Conservation (phyloP, 2,797 vertebrate species). For the Halcyon leucocephala region DNA sequence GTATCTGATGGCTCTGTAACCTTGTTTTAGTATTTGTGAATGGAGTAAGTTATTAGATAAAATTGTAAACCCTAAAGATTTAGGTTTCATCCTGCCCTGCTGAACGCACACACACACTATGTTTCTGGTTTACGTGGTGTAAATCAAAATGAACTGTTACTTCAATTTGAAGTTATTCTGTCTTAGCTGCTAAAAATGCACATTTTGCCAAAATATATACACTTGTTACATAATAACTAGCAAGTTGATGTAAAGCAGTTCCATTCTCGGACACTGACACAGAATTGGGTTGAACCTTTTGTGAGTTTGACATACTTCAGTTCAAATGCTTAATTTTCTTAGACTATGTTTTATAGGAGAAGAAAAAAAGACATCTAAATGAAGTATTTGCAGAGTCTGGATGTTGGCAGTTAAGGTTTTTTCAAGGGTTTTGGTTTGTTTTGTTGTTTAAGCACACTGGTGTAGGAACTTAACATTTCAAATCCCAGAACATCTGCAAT, state of each 20-base stretch:
- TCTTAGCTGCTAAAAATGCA: neutral
- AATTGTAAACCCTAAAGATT: neutral
- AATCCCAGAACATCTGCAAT: slow-evolving; percentile 4
- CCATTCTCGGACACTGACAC: neutral
- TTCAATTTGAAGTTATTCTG: neutral
- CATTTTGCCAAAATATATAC: neutral
- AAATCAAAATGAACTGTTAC: neutral
- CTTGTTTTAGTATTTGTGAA: neutral
- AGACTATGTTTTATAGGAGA: neutral
- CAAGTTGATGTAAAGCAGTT: neutral
- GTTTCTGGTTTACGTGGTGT: neutral
- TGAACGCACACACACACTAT: neutral
- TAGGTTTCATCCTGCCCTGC: neutral
- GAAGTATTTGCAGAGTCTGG: neutral
- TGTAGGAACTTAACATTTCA: slow-evolving; percentile 13
- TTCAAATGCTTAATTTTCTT: neutral
- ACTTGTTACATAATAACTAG: neutral
- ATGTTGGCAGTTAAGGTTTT: neutral
- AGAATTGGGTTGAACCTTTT: neutral
- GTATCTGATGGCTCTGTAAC: neutral
- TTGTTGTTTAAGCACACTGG: neutral
- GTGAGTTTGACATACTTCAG: neutral
- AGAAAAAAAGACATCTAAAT: neutral
- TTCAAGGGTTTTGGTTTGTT: neutral
- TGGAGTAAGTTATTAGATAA: neutral